Percentiles rank a stretch among this genome's conserved stretches.
These are phyloP conservation scores for Gasterosteus aculeatus DNA, from an alignment of 2,113 vertebrate species.

Conservation along the genomic window DNA sequence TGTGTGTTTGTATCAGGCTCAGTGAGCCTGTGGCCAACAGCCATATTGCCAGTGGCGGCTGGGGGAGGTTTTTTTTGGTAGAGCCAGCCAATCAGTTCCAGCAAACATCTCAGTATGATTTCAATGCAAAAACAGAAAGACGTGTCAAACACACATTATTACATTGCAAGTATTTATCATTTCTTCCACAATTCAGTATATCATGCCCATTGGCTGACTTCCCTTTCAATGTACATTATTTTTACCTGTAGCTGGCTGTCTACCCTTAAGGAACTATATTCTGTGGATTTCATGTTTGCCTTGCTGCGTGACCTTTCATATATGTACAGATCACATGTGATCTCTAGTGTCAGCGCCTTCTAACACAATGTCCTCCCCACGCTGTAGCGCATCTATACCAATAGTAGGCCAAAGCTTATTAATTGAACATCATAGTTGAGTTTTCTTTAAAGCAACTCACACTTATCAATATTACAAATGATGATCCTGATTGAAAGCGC, in stretches of 20 bases:
- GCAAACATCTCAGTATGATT: too few species aligned
- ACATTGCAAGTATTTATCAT: too few species aligned
- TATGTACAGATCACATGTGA: slow-evolving; percentile 17
- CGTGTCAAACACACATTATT: too few species aligned
- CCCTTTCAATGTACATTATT: slow-evolving; percentile 31
- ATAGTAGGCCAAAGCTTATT: slow-evolving; percentile 40
- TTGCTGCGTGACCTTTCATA: slow-evolving; percentile 53
- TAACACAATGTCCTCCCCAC: slow-evolving; percentile 38
- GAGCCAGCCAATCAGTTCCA: too few species aligned
- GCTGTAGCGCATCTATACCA: slow-evolving; percentile 15
- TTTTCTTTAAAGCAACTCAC: not conserved
- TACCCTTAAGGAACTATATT: slow-evolving; percentile 36
- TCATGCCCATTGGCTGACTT: slow-evolving; percentile 16
- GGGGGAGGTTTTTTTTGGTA: too few species aligned
- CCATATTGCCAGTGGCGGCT: not conserved
- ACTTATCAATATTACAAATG: not conserved
- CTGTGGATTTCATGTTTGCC: slow-evolving; percentile 33
- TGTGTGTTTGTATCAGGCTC: slow-evolving; percentile 29
- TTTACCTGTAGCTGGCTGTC: slow-evolving; percentile 33
- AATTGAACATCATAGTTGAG: not conserved
- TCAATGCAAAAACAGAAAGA: too few species aligned
- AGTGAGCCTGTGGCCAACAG: slow-evolving; percentile 29
- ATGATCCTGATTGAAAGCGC: not conserved
- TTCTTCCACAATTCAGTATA: too few species aligned
- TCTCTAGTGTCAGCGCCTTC: slow-evolving; percentile 55